Evolutionary conservation across 1,140 invertebrate genomes (phyloP).

Genomic region (Mamestra configurata): DNA sequence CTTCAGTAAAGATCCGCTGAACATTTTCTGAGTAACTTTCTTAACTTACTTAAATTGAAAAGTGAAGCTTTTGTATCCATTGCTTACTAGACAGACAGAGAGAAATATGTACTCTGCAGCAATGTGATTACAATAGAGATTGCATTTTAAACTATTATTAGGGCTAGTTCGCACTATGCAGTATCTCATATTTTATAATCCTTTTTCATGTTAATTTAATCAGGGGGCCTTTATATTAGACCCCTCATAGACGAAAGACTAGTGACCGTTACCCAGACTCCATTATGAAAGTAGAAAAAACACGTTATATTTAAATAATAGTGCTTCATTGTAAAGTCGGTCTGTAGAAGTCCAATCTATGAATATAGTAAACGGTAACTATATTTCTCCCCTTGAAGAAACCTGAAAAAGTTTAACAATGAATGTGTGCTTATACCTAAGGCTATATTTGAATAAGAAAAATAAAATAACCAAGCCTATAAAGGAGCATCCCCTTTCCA

Average conservation of each 20-base stretch:
- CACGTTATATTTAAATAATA: conserved; percentile 20
- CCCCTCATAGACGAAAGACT: conserved; percentile 15
- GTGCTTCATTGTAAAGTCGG: background rate
- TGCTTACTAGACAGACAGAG: background rate
- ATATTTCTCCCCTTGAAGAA: background rate
- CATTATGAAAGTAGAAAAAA: conserved; percentile 3
- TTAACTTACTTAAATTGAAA: no score
- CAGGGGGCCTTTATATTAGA: conserved; percentile 27
- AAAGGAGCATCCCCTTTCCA: background rate
- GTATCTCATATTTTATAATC: conserved; percentile 5
- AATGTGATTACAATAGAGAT: background rate
- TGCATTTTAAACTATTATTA: conserved; percentile 24
- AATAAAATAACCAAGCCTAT: background rate
- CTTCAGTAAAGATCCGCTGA: no score
- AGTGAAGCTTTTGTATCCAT: background rate
- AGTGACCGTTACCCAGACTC: conserved; percentile 9
- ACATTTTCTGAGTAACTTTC: no score
- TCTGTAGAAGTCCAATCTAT: conserved; percentile 6
- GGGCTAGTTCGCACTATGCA: conserved; percentile 4
- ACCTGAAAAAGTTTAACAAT: background rate
- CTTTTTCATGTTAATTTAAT: conserved; percentile 38
- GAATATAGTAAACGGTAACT: background rate
- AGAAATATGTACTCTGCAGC: background rate
- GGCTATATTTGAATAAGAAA: background rate
- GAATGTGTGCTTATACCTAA: no score